Base-by-base conservation (phyloP, 2,113 vertebrate species). In the Oplegnathus fasciatus region DNA sequence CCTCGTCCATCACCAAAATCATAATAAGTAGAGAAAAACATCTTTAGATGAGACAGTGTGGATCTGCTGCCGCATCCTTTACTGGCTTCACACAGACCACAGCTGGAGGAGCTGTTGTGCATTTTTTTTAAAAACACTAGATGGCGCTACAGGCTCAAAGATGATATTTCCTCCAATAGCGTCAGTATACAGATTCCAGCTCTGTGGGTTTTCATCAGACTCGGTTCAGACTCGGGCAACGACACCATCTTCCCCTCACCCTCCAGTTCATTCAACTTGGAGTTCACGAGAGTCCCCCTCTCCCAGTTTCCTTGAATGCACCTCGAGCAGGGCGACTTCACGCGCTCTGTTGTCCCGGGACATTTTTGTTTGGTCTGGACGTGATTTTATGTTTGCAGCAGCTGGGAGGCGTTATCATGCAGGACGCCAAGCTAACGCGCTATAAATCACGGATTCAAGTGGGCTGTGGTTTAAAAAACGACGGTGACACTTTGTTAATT, bases 301-400 rank as follows among this genome's bases (percentile, higher is more conserved):
- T 88, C 77, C 64, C 54, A 72, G 17, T 86, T 80, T 73, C 89
- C 84, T 8, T 79, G 85, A 89, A 86, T 65, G 88, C 88, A 87
- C 82, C 66, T 32, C 61, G 48, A 60, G 15, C 73, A 52, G 24
- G 57, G 42, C 37, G 22, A 0, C 52, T 65, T 34, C 14, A 4
- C 17, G 46, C 64, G 50, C 55, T 7, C 66, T 40, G 50, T 34
- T 74, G 80, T 52, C 13, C 34, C 22, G 18, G 30, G 75, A 74
- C 52, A 0, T 24, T 58, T 69, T 32, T 52, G 44, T 72, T 74
- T 37, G 40, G 30, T 50, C 37, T 60, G 86, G 20, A 46, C 11
- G 62, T 34, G 65, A 52, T 67, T 70, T 60, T 24, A 20, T n/a
- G 58, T 52, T n/a, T 40, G 6, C 78, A 60, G 70, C 80, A 67